phyloP scores from a whole-genome alignment of 2,888 invertebrate genomes.

The Ptychoptera contaminata region DNA sequence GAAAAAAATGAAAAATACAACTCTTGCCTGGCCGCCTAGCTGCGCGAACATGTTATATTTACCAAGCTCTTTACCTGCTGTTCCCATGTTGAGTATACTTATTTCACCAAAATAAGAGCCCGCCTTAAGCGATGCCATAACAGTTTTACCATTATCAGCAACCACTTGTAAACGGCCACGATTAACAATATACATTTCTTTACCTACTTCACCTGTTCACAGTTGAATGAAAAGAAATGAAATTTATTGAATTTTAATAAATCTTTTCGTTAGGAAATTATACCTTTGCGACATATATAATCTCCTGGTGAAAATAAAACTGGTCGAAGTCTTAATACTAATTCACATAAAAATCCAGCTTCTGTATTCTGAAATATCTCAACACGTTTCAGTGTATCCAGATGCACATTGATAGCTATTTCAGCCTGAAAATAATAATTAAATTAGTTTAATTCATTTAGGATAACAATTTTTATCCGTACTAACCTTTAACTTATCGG shows the following conservation, averaged over 20 bases:
- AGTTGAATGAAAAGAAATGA: conserved; percentile 2
- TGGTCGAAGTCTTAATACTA: conserved; percentile 85
- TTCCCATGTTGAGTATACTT: conserved; percentile 98
- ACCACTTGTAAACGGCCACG: conserved; percentile 89
- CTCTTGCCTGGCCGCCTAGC: conserved; percentile 27
- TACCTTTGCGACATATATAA: conserved; percentile 98
- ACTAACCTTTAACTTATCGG: conserved; percentile 80
- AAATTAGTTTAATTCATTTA: background rate
- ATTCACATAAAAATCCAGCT: conserved; percentile 94
- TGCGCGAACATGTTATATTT: conserved; percentile 62
- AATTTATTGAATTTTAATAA: background rate
- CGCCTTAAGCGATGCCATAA: conserved; percentile 92
- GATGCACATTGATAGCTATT: conserved; percentile 97
- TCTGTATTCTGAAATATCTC: conserved; percentile 99
- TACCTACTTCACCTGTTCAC: conserved; percentile 87
- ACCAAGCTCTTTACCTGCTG: conserved; percentile 96
- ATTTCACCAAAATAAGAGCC: conserved; percentile 99
- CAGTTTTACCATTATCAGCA: conserved; percentile 88
- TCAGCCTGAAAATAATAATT: conserved; percentile 45
- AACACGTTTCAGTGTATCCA: conserved; percentile 93
- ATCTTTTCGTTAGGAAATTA: background rate
- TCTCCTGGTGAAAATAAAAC: conserved; percentile 97
- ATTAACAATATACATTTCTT: conserved; percentile 99
- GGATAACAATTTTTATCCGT: background rate
- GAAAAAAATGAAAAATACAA: no score